Conservation (phyloP, 2,888 invertebrate species). For the Drosophila antonietae region DNA sequence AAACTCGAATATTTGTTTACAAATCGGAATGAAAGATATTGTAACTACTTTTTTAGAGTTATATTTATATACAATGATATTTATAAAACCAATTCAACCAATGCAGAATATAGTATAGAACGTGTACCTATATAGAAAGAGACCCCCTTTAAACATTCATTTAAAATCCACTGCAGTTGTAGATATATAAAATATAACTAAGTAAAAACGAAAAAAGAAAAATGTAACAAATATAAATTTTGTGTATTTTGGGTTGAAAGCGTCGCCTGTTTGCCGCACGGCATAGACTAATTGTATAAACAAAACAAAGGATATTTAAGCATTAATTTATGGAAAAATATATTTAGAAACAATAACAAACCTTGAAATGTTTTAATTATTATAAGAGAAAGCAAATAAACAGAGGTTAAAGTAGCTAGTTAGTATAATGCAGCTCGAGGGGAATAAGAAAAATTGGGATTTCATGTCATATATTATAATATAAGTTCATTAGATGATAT, state of each 20-base stretch:
- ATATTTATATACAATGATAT: constrained; percentile 38
- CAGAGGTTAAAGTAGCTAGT: too few species aligned
- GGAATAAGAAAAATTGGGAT: neutral
- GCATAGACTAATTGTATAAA: constrained; percentile 73
- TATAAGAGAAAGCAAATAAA: too few species aligned
- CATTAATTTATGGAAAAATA: constrained; percentile 72
- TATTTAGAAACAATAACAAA: constrained; percentile 36
- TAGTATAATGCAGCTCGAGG: neutral
- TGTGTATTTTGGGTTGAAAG: constrained; percentile 41
- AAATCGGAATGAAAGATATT: constrained; percentile 29
- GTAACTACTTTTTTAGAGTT: constrained; percentile 39
- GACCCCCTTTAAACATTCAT: constrained; percentile 21
- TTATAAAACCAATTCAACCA: constrained; percentile 24
- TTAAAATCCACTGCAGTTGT: constrained; percentile 50
- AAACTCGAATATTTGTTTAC: constrained; percentile 52
- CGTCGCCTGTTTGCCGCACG: constrained; percentile 41
- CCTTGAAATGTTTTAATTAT: neutral
- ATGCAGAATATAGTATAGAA: constrained; percentile 38
- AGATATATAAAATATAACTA: constrained; percentile 60
- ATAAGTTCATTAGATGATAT: neutral
- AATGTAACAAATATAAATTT: constrained; percentile 24
- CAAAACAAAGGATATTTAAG: constrained; percentile 60
- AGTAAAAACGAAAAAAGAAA: constrained; percentile 4
- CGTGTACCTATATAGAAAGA: constrained; percentile 47
- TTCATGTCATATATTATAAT: neutral